A percentile compares a stretch with the other conserved stretches of the same genome.
These are phyloP conservation scores for Cnemophilus loriae DNA, from an alignment of 2,113 vertebrate genomes.

Conservation along the genomic window DNA sequence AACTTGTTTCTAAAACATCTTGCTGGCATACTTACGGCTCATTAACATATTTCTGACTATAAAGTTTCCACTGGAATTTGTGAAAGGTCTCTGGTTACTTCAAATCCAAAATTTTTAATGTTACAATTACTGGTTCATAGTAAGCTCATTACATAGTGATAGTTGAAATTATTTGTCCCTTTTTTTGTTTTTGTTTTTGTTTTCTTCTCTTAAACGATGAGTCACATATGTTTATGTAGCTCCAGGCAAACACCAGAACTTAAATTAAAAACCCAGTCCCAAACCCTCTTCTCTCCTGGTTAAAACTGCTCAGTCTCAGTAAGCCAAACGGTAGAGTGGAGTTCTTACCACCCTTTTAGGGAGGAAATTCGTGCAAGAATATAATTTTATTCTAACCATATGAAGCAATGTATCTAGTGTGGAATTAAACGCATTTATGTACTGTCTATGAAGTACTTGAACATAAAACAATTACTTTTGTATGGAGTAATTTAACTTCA, in stretches of 20 bases:
- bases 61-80: background rate
- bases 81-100: background rate
- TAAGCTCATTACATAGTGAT: background rate
- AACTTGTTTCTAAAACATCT: background rate
- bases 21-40: background rate
- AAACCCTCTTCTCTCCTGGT: background rate
- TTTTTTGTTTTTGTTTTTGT: background rate
- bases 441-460: background rate
- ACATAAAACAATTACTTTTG: background rate
- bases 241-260: background rate
- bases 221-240: background rate
- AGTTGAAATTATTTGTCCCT: background rate
- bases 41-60: background rate
- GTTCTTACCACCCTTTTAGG: background rate
- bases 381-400: conserved; percentile 21
- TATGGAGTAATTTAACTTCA: background rate
- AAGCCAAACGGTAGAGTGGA: background rate
- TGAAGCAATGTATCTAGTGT: background rate
- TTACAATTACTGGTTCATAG: background rate
- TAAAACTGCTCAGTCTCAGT: background rate
- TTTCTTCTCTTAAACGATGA: background rate
- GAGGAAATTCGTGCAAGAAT: background rate
- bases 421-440: background rate
- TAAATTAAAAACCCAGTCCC: background rate
- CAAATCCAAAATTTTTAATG: background rate